Evolutionary conservation across 2,797 vertebrate genomes (phyloP).

Genomic region (Phoeniculus purpureus): DNA sequence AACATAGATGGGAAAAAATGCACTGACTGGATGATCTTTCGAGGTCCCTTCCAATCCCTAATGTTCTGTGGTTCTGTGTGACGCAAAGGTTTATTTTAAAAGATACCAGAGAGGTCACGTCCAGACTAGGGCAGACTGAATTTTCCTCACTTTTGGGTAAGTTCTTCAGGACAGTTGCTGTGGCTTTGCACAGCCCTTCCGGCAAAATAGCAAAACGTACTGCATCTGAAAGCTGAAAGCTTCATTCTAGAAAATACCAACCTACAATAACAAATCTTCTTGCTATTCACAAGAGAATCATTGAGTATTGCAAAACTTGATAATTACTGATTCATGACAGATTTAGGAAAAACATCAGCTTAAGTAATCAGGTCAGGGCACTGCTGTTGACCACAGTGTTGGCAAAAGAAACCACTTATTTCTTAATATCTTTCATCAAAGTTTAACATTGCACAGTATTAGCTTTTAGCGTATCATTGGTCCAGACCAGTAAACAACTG

Average conservation of each 20-base stretch:
- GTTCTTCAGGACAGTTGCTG: slow-evolving; percentile 19
- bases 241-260: slow-evolving; percentile 66
- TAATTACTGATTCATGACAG: slow-evolving; percentile 82
- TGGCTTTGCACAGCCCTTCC: slow-evolving; percentile 25
- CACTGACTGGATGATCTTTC: not conserved
- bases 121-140: slow-evolving; percentile 24
- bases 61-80: too few species aligned
- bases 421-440: slow-evolving; percentile 72
- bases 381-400: slow-evolving; percentile 75
- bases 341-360: slow-evolving; percentile 81
- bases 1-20: slow-evolving; percentile 19
- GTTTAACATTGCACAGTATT: slow-evolving; percentile 73
- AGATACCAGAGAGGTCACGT: slow-evolving; percentile 26
- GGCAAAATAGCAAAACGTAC: not conserved
- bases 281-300: slow-evolving; percentile 74
- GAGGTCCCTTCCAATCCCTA: too few species aligned
- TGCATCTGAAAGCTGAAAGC: slow-evolving; percentile 26
- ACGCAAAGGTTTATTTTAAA: slow-evolving; percentile 17
- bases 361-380: slow-evolving; percentile 80
- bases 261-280: slow-evolving; percentile 77
- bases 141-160: slow-evolving; percentile 51
- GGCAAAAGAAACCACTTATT: slow-evolving; percentile 69
- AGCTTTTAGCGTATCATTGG: slow-evolving; percentile 65
- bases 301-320: slow-evolving; percentile 81
- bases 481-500: slow-evolving; percentile 62